Conservation (phyloP, 37 sponge, comb jelly and placozoan species). For the Halisarca cf. caerulea region DNA sequence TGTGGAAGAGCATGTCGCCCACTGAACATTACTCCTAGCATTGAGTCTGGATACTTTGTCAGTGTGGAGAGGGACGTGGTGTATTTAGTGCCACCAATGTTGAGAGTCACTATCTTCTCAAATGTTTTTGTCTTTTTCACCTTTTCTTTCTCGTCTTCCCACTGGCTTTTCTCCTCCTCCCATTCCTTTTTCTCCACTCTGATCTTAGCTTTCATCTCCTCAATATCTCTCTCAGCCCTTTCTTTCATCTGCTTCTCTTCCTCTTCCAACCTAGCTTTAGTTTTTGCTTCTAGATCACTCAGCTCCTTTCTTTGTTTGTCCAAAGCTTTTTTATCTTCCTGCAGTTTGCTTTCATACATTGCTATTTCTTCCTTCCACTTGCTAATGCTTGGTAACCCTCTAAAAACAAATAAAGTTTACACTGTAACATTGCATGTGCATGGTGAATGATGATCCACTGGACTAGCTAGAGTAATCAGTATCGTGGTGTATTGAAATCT, state of each 20-base stretch:
- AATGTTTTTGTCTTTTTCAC: not conserved
- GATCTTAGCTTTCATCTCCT: not conserved
- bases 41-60: not conserved
- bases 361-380: not conserved
- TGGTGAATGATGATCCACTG: no score
- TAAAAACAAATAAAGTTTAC: no score
- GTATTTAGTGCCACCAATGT: not conserved
- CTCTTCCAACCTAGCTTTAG: not conserved
- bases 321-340: not conserved
- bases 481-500: no score
- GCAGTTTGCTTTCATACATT: not conserved
- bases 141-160: not conserved
- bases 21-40: constrained; percentile 28
- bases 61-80: not conserved
- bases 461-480: no score
- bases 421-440: no score
- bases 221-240: not conserved
- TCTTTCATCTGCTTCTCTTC: not conserved
- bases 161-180: not conserved
- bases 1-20: constrained; percentile 9
- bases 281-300: not conserved
- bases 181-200: not conserved
- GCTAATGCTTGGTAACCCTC: not conserved
- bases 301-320: not conserved
- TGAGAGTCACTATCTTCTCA: not conserved